Evolutionary conservation across 2,113 vertebrate genomes (phyloP), one percentile per base, ranked within the genome.

Genomic region (Rhinolophus sinicus): DNA sequence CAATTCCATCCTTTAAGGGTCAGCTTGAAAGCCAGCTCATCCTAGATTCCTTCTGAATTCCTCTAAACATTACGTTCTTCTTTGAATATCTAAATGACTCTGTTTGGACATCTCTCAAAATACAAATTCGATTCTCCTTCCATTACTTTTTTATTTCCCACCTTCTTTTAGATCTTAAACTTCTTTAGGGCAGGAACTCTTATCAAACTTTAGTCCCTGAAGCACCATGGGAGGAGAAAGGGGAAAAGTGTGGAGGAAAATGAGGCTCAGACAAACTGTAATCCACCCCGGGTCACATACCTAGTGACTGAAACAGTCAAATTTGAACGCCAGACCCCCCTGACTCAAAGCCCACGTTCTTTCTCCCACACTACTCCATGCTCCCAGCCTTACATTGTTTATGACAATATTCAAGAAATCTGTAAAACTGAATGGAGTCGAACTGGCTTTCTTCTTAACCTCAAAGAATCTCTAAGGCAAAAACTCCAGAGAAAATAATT

Each of bases 391-490:
- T 70, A 58, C 4, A 96, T 35, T 28, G 22, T 88, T 64, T 19
- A 28, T 76, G 28, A 73, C 30, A 90, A 50, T 84, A 82, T 38
- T 93, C 38, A 78, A 93, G 54, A 95, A 91, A 76, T 76, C 33
- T 62, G 12, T 65, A 93, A 81, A 88, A 86, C 8, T 47, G 16
- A 70, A 47, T 13, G 14, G 18, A 91, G 62, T 70, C n/a, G 88
- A 44, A 84, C 12, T 62, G 14, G 22, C 56, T 95, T 84, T 95
- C 38, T 60, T 70, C 44, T 76, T 69, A 65, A 92, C 38, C 22
- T 95, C n/a, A 86, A 62, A 30, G 28, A 91, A 50, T 0, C 26
- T 65, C 22, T 47, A 72, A 91, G 1, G 21, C 64, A n/a, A 72
- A 78, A 64, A 30, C 13, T 38, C 5, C 58, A 89, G 73, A 81